phyloP scores from a whole-genome alignment of 2,888 invertebrate species.

The Limenitis camilla region DNA sequence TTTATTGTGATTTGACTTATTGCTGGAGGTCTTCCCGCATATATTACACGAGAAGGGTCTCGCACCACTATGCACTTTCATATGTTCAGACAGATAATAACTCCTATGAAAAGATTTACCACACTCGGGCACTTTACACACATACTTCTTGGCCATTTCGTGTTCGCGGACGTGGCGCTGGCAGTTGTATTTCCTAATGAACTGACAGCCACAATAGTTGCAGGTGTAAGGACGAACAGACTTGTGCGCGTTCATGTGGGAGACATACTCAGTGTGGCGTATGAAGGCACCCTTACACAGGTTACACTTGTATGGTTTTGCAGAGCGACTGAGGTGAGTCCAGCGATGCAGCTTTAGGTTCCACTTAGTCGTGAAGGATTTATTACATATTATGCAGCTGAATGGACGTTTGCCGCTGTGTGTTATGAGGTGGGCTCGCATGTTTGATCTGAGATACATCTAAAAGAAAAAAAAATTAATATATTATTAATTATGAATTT shows the following conservation, averaged over 20 bases:
- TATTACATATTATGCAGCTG: slow-evolving; percentile 87
- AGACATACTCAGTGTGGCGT: slow-evolving; percentile 84
- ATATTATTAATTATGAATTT: background rate
- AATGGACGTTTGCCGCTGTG: slow-evolving; percentile 86
- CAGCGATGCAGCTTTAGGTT: slow-evolving; percentile 91
- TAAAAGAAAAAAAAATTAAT: slow-evolving; percentile 37
- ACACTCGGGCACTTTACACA: slow-evolving; percentile 82
- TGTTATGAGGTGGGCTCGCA: slow-evolving; percentile 85
- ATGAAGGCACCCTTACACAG: slow-evolving; percentile 90
- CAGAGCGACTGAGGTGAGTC: slow-evolving; percentile 88
- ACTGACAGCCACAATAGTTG: slow-evolving; percentile 91
- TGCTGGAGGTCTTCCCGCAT: slow-evolving; percentile 91
- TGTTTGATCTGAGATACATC: slow-evolving; percentile 84
- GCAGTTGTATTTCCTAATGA: slow-evolving; percentile 91
- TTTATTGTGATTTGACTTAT: slow-evolving; percentile 93
- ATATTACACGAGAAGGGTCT: slow-evolving; percentile 89
- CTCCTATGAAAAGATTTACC: slow-evolving; percentile 89
- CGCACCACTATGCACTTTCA: slow-evolving; percentile 88
- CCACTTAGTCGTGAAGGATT: slow-evolving; percentile 91
- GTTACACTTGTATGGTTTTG: slow-evolving; percentile 89
- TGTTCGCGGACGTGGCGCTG: slow-evolving; percentile 88
- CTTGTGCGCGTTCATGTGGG: slow-evolving; percentile 90
- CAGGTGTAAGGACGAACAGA: slow-evolving; percentile 90
- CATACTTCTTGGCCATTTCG: slow-evolving; percentile 84
- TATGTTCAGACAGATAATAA: slow-evolving; percentile 90